Evolutionary conservation across 2,888 invertebrate genomes (phyloP).

Genomic region (Strigamia transsilvanica): DNA sequence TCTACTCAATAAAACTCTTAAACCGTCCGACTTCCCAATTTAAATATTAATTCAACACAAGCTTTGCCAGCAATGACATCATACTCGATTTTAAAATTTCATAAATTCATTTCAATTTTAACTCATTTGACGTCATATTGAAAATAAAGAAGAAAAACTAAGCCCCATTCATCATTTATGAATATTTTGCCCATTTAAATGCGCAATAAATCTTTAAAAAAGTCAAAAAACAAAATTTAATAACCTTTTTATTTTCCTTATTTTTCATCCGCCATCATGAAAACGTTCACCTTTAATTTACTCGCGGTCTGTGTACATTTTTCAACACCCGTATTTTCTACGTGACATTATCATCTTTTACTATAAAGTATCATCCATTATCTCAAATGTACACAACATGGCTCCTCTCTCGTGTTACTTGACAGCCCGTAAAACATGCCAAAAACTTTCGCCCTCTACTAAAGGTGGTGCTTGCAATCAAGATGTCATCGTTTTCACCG

Average conservation of each 20-base stretch:
- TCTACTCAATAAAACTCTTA: neutral
- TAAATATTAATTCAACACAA: neutral
- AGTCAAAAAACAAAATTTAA: constrained; percentile 5
- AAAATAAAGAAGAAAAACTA: neutral
- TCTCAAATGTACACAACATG: constrained; percentile 14
- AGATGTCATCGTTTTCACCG: constrained; percentile 24
- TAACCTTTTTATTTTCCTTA: neutral
- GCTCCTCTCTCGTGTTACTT: neutral
- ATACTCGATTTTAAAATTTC: too few relatives aligned
- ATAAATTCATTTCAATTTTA: too few relatives aligned
- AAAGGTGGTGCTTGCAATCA: constrained; percentile 8
- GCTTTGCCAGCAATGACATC: neutral
- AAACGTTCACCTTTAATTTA: neutral
- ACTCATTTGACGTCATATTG: neutral
- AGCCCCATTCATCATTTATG: neutral
- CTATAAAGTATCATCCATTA: constrained; percentile 16
- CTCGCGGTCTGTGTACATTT: neutral
- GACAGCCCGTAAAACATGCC: constrained; percentile 26
- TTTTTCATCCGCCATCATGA: neutral
- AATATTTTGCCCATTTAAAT: neutral
- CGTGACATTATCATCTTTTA: constrained; percentile 9
- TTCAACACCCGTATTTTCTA: neutral
- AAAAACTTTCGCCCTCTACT: neutral
- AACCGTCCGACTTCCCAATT: neutral
- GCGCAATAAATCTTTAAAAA: neutral